Percentiles rank a stretch among this genome's conserved stretches.
These are phyloP conservation scores for Turdus rufiventris DNA, from an alignment of 2,113 vertebrate genomes.

Conservation along the genomic window DNA sequence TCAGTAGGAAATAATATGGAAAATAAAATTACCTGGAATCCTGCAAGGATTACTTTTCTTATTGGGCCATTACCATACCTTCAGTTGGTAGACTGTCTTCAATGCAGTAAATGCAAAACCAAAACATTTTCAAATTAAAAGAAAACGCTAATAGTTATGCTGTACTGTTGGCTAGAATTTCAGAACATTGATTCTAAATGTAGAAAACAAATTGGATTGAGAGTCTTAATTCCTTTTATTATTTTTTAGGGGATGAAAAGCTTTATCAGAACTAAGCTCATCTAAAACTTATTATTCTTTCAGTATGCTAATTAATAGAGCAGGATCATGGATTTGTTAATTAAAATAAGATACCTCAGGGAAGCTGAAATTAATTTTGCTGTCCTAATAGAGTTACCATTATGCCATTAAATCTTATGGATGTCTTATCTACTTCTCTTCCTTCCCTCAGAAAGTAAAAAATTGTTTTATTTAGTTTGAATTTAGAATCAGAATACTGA, in stretches of 20 bases:
- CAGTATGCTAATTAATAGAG: conserved; percentile 73
- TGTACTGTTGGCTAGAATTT: conserved; percentile 9
- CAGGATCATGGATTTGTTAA: conserved; percentile 72
- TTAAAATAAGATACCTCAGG: conserved; percentile 75
- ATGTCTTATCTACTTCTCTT: conserved; percentile 42
- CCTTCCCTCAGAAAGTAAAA: background rate
- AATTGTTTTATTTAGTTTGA: background rate
- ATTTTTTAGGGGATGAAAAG: conserved; percentile 65
- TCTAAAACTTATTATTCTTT: conserved; percentile 69
- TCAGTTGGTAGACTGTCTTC: background rate
- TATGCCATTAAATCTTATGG: conserved; percentile 59
- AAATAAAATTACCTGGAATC: background rate
- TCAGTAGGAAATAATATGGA: background rate
- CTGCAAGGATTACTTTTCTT: conserved; percentile 2
- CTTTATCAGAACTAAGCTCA: conserved; percentile 69
- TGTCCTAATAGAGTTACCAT: conserved; percentile 67
- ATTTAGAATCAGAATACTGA: conserved; percentile 25
- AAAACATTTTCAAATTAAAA: conserved; percentile 46
- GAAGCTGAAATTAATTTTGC: conserved; percentile 78
- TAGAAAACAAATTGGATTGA: conserved; percentile 62
- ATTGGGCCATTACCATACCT: background rate
- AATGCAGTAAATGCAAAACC: background rate
- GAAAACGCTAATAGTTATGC: background rate
- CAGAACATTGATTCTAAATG: conserved; percentile 29
- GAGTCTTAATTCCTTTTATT: conserved; percentile 55